phyloP scores from a whole-genome alignment of 2,888 invertebrate species.

The Hemaris fuciformis region DNA sequence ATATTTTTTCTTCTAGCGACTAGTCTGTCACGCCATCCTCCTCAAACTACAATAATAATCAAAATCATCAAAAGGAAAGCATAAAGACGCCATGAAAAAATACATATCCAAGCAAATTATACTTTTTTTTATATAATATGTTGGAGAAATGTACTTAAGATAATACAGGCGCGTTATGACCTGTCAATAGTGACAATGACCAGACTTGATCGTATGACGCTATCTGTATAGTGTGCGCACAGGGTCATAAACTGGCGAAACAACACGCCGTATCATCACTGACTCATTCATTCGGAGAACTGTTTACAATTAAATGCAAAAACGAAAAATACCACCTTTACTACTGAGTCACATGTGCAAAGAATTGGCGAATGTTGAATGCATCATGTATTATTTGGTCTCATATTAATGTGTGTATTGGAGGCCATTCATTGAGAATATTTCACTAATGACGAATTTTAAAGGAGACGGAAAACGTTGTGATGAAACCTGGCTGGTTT shows the following conservation, averaged over 20 bases:
- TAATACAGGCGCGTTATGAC: background rate
- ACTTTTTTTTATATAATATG: background rate
- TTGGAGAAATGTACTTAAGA: background rate
- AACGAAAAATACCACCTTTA: background rate
- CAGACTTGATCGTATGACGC: background rate
- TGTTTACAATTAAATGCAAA: background rate
- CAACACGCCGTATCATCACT: background rate
- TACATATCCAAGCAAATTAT: no score
- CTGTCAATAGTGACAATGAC: background rate
- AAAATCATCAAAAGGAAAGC: no score
- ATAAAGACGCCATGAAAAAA: no score
- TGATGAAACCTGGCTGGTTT: no score
- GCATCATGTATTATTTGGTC: no score
- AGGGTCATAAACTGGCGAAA: background rate
- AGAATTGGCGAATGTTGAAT: background rate
- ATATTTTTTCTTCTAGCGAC: no score
- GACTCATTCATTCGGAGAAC: slow-evolving; percentile 1
- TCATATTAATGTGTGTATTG: no score
- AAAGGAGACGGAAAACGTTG: no score
- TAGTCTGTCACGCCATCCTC: no score
- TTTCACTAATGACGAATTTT: no score
- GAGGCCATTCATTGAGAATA: no score
- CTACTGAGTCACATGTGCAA: background rate
- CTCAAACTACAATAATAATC: no score
- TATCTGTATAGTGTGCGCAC: background rate